Percentiles rank a stretch among this genome's conserved stretches.
These are phyloP conservation scores for Silurus meridionalis DNA, from an alignment of 2,113 vertebrate genomes.

Conservation along the genomic window DNA sequence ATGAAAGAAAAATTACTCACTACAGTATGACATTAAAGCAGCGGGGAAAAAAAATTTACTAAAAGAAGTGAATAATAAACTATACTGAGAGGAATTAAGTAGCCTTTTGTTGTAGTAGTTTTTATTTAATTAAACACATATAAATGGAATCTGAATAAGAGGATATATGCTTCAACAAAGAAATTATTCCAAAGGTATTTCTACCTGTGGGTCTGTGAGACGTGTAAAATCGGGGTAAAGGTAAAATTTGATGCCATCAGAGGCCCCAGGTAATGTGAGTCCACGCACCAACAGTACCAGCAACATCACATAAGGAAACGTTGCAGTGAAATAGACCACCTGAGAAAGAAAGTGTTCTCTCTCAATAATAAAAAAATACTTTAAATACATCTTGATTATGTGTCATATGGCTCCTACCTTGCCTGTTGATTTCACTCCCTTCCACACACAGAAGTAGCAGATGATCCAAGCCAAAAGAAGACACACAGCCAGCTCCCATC, in stretches of 20 bases:
- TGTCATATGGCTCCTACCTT: constrained; percentile 67
- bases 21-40: background rate
- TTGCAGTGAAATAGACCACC: constrained; percentile 96
- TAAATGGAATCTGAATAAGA: too few species aligned
- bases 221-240: constrained; percentile 87
- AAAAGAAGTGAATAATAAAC: too few species aligned
- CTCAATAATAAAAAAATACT: background rate
- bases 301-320: constrained; percentile 92
- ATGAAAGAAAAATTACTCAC: constrained; percentile 4
- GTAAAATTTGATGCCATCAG: constrained; percentile 87
- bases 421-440: constrained; percentile 82
- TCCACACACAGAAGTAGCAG: constrained; percentile 86
- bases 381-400: background rate
- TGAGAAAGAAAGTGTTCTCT: constrained; percentile 55
- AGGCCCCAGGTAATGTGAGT: constrained; percentile 84
- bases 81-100: too few species aligned
- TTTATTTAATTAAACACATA: too few species aligned
- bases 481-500: constrained; percentile 80
- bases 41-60: background rate
- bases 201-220: constrained; percentile 88
- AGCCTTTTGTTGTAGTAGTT: too few species aligned
- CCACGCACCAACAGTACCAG: constrained; percentile 84
- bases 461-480: constrained; percentile 79
- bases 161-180: background rate
- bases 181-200: background rate